Evolutionary conservation across 2,888 invertebrate genomes (phyloP), one percentile per base, ranked within the genome.

Genomic region (Calameuta filiformis): DNA sequence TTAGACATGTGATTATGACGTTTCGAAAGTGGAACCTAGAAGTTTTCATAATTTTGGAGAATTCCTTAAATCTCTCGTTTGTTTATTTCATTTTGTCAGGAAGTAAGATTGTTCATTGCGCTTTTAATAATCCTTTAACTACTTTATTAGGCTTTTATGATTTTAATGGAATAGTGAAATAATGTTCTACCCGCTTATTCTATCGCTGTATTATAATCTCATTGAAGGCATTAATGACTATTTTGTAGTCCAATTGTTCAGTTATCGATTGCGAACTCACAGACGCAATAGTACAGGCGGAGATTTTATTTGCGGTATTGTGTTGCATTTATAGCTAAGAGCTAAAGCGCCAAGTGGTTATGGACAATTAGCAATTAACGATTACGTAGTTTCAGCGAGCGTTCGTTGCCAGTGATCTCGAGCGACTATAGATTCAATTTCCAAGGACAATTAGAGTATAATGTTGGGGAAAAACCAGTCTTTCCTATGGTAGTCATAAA

Each of bases 291-390:
- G 40, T 40, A 40, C 4, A 56, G 40, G 9, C 56, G 9, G 56
- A 56, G 2, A 56, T 6, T 56, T 56, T 9, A 15, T 56, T 56
- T 56, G 56, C 56, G 9, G 56, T 23, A 56, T 56, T 56, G 6
- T 56, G 23, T 23, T 56, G 6, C 15, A 56, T 23, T 56, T 23
- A 56, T 56, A 56, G 56, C 23, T 23, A 23, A 23, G 56, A 56
- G 79, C 75, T 40, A 73, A 68, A 33, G 73, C 79, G 77, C 71
- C 69, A 79, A 79, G 78, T 80, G 77, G 79, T 76, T 81, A 82
- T 82, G 81, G 80, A 77, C 77, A 76, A 81, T 79, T 81, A 76
- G 77, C 79, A 82, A 82, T 82, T 82, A 82, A 77, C 76, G 82
- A 80, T 77, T 79, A 82, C 77, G 75, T 68, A 73, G 56, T 37